Base-by-base conservation (phyloP, 2,113 vertebrate genomes). In the Percina caprodes region DNA sequence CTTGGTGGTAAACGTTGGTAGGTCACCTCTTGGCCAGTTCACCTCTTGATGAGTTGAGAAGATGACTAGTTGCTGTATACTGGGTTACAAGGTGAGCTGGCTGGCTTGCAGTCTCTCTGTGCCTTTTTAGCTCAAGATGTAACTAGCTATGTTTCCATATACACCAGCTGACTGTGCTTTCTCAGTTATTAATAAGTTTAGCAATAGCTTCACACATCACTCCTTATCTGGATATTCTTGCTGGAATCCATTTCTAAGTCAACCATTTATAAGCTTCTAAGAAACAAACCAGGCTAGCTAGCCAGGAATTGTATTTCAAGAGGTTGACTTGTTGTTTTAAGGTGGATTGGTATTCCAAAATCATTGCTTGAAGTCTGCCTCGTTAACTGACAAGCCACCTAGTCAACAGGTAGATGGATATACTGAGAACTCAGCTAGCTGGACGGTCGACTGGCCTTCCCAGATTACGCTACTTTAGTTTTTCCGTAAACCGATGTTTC, bases 291-390 rank as follows among this genome's bases (percentile, higher is more conserved):
- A 48, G 46, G 30, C 54, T 79, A 65, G 46, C 70, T 69, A 42
- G 15, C 18, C 59, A 63, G 33, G 54, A 83, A 68, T 23, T 48
- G 30, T 60, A 42, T 46, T 78, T 83, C 56, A 63, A 74, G 74
- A 89, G 61, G 76, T 86, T 79, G 74, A 77, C 80, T 82, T 75
- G 77, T 83, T 90, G 80, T 62, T 76, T 83, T 81, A 84, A 87
- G 84, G 87, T 87, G 77, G 71, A 83, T 76, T 73, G 84, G 86
- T 89, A 74, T 77, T 76, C 74, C 77, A 74, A 85, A 84, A 84
- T 80, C 85, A 77, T 87, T 88, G 74, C 86, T 88, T 72, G 54
- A 87, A 58, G 56, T 65, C 42, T 59, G 39, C 69, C 60, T 75
- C 12, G 26, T 69, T 59, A 68, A 62, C 24, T 19, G n/a, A 54